A percentile compares a stretch with the other conserved stretches of the same genome.
Conservation (phyloP, 1,140 invertebrate species). For the Trichomalopsis sarcophagae region DNA sequence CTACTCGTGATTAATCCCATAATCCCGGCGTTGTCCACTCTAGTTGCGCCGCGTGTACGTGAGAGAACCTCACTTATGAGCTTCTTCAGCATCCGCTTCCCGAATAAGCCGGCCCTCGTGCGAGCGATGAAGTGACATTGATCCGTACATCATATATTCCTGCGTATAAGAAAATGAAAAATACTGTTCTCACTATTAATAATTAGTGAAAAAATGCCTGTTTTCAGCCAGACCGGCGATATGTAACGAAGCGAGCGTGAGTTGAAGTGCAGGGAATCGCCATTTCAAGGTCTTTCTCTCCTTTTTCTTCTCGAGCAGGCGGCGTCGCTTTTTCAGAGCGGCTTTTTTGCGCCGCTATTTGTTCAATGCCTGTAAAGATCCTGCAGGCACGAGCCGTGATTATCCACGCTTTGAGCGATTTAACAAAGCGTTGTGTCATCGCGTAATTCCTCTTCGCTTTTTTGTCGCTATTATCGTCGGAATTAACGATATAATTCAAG, state of each 20-base stretch:
- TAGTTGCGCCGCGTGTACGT: slow-evolving; percentile 43
- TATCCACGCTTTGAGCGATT: slow-evolving; percentile 61
- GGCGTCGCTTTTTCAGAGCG: slow-evolving; percentile 40
- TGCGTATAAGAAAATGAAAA: too few relatives aligned
- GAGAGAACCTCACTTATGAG: slow-evolving; percentile 57
- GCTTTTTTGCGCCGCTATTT: slow-evolving; percentile 45
- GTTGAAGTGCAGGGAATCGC: slow-evolving; percentile 62
- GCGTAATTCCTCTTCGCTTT: background rate
- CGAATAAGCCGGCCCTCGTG: slow-evolving; percentile 53
- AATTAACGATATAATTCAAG: background rate
- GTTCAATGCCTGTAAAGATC: background rate
- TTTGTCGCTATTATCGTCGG: background rate
- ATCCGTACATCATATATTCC: background rate
- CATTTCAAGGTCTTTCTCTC: slow-evolving; percentile 64
- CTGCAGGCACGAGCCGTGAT: slow-evolving; percentile 61
- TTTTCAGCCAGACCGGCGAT: background rate
- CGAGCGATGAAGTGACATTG: slow-evolving; percentile 29
- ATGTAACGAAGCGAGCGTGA: background rate
- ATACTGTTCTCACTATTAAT: too few relatives aligned
- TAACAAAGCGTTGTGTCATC: slow-evolving; percentile 51
- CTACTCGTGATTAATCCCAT: slow-evolving; percentile 72
- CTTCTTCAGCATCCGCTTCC: slow-evolving; percentile 60
- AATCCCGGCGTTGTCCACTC: slow-evolving; percentile 66
- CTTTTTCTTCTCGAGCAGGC: slow-evolving; percentile 39
- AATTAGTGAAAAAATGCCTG: background rate